Evolutionary conservation across 2,888 invertebrate species (phyloP).

Genomic region (Heliothis peltigera): DNA sequence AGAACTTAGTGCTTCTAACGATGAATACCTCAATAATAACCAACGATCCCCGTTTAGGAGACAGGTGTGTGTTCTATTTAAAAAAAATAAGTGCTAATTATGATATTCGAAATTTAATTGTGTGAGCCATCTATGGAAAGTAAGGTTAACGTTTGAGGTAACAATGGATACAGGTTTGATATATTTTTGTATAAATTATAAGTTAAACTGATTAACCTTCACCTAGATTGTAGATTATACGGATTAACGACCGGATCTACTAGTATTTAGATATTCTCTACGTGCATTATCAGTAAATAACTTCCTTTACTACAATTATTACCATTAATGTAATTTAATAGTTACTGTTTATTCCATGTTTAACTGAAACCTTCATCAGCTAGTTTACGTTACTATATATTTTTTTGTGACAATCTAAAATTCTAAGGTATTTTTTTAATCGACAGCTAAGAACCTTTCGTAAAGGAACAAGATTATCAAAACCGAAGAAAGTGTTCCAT

Average conservation of each 20-base stretch:
- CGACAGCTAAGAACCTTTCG: too few species aligned
- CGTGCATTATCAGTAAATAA: constrained; percentile 21
- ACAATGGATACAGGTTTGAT: constrained; percentile 51
- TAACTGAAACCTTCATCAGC: background rate
- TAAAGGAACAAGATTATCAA: too few species aligned
- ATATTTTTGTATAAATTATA: constrained; percentile 23
- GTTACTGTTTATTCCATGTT: background rate
- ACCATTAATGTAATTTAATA: constrained; percentile 6
- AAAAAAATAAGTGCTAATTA: constrained; percentile 23
- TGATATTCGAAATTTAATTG: background rate
- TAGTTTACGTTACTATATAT: constrained; percentile 8
- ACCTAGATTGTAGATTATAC: constrained; percentile 30
- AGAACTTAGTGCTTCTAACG: constrained; percentile 66
- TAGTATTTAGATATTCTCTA: constrained; percentile 11
- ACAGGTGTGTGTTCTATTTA: constrained; percentile 78
- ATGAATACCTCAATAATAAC: constrained; percentile 58
- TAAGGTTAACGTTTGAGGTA: background rate
- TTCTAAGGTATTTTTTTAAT: too few species aligned
- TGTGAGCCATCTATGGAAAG: constrained; percentile 17
- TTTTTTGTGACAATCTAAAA: background rate
- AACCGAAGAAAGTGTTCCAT: too few species aligned
- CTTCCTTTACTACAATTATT: constrained; percentile 15
- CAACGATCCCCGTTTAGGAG: constrained; percentile 73
- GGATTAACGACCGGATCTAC: constrained; percentile 35
- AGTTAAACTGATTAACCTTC: constrained; percentile 30